Evolutionary conservation across 1,140 invertebrate genomes (phyloP), one percentile per base, ranked within the genome.

Genomic region (Polyergus mexicanus): DNA sequence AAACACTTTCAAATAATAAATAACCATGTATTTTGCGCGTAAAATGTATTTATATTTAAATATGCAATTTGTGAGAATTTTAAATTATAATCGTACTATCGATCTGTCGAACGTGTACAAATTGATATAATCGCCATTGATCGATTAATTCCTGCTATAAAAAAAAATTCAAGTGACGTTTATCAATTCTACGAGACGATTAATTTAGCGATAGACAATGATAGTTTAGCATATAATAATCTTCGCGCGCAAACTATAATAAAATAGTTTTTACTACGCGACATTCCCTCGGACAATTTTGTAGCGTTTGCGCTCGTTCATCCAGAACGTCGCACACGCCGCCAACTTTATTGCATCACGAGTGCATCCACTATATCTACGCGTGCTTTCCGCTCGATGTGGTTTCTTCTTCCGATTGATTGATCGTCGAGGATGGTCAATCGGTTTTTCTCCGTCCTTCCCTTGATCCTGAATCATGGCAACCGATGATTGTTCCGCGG

Each of bases 281-380:
- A n/a, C 5, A 44, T 28, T 51, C 44, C 22, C 38, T 68, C 69
- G 28, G 47, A 78, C 68, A 62, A 62, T 71, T 72, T 74, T 22
- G 78, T 62, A n/a, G 47, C 60, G 65, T 56, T 58, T 84, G 68
- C 58, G 68, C 68, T 89, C 74, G 25, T 78, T 32, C 47, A 74
- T 66, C 54, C 41, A 7, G 47, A 62, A 66, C 62, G 41, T 69
- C 51, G 84, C 65, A 56, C 69, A 89, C 62, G 44, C 56, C 74
- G 86, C 86, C 92, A 92, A 92, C 92, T 92, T 92, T 92, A 92
- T 92, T 91, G 91, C 91, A 75, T 87, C 85, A 69, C 89, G 86
- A 84, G 87, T 85, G 88, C 86, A 83, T 90, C 86, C 56, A 63
- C 63, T 84, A 81, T 65, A 65, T 63, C 66, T 83, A 75, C 90